Evolutionary conservation across 2,113 vertebrate genomes (phyloP), one percentile per base, ranked within the genome.

Genomic region (Siniperca chuatsi): DNA sequence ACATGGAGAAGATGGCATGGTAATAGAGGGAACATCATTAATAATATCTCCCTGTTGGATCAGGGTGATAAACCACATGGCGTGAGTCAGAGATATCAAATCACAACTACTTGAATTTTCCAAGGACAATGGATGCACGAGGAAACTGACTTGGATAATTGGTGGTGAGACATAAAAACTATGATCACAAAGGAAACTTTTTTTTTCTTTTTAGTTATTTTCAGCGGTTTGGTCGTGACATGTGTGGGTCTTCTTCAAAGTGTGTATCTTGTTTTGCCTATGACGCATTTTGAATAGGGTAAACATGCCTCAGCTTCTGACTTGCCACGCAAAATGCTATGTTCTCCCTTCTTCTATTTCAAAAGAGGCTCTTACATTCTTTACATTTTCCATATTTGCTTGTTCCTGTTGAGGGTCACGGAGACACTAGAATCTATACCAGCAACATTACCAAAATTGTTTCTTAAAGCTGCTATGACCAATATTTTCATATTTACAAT

Each of bases 41-140:
- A 78, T 83, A 88, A 12, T 55, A 89, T 82, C 82, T 89, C 52
- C 1, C 69, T 25, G 75, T 73, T 66, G 82, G 60, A 88, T 90
- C 86, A 12, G 21, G 9, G 29, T 73, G 86, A 87, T 78, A 76
- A 81, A 89, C 74, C 46, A 72, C 29, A 33, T 1, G 46, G 40
- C 6, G 61, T n/a, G 72, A 86, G 72, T 74, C 72, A 12, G 21
- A 79, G 48, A 46, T 68, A 29, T 54, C 55, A 18, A 65, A 78
- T 70, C 58, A 37, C 18, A 58, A 8, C 55, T 48, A 48, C 48
- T 40, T 83, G 74, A 84, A 69, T 82, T 75, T 87, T 78, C 68
- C 72, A 87, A 83, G 82, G 82, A 89, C 35, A 44, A 71, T 0
- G 1, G 18, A 68, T 33, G 69, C 37, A 85, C 33, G 18, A 23